Base-by-base conservation (phyloP, 2,113 vertebrate genomes). In the Ibidorhyncha struthersii region DNA sequence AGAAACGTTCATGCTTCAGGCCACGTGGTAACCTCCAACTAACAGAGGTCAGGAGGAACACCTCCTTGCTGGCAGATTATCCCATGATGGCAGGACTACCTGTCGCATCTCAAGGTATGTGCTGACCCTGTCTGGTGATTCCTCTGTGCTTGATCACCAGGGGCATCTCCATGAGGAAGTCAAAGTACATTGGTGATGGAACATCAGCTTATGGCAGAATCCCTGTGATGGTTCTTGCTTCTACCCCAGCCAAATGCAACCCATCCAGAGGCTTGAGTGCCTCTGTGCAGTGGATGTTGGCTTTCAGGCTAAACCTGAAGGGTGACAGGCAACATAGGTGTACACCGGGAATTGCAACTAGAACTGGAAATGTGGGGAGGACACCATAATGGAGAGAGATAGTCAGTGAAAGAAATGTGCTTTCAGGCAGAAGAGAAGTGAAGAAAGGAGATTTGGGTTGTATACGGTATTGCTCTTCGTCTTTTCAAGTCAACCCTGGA, bases 111-210 rank as follows among this genome's bases (percentile, higher is more conserved):
- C 85, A 70, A 71, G 59, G 41, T 43, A 20, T 13, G 22, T 50
- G 16, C 6, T 73, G 36, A 23, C 14, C 30, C 15, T 41, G 9
- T 30, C 34, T 69, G 11, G 5, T 40, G 71, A 76, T 85, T 82
- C 11, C 27, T 61, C 53, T 49, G 1, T 61, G 23, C 62, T 9
- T 88, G 36, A 56, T 20, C 67, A 61, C 30, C 5, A 43, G 36
- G 11, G 32, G 2, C 36, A 72, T 45, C 27, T 65, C 38, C 53
- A 36, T 0, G 0, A 50, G 30, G 10, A 55, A 47, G 26, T 82
- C n/a, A 59, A 90, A 71, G 17, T 8, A 45, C 52, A 53, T 15
- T 62, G 19, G 29, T 62, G 23, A 43, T 25, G 65, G 36, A 20
- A 59, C 40, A 61, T 16, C n/a, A 53, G 38, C 21, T 49, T 1